phyloP scores from a whole-genome alignment of 2,113 vertebrate genomes.

The Petroica traversi region DNA sequence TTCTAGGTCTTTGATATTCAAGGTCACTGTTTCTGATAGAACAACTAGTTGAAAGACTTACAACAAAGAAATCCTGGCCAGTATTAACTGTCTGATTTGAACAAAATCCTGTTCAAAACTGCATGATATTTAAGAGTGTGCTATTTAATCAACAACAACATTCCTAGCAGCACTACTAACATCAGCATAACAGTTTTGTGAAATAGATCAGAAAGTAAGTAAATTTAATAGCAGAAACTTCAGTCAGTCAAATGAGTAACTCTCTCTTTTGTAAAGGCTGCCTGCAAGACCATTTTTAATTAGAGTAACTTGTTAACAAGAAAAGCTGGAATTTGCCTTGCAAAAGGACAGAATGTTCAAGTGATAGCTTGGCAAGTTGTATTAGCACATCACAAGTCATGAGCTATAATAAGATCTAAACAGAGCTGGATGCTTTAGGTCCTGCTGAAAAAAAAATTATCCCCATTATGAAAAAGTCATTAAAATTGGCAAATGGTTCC shows the following conservation, averaged over 20 bases:
- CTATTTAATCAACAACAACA: background rate
- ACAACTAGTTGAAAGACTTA: background rate
- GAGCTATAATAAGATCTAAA: background rate
- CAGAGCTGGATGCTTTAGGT: background rate
- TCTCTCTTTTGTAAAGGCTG: background rate
- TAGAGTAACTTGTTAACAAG: background rate
- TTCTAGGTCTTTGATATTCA: background rate
- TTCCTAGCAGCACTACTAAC: background rate
- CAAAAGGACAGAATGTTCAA: background rate
- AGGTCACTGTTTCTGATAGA: background rate
- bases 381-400: background rate
- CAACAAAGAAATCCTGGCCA: background rate
- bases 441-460: background rate
- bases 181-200: background rate
- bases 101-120: background rate
- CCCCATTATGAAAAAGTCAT: background rate
- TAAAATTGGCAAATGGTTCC: background rate
- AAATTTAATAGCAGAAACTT: background rate
- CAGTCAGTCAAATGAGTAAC: background rate
- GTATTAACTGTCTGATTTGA: background rate
- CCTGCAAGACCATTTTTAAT: background rate
- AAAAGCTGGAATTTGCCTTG: conserved; percentile 35
- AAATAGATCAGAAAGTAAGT: background rate
- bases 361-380: background rate
- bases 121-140: background rate